phyloP scores from a whole-genome alignment of 2,113 vertebrate genomes.

The Notarius quadriscutis region DNA sequence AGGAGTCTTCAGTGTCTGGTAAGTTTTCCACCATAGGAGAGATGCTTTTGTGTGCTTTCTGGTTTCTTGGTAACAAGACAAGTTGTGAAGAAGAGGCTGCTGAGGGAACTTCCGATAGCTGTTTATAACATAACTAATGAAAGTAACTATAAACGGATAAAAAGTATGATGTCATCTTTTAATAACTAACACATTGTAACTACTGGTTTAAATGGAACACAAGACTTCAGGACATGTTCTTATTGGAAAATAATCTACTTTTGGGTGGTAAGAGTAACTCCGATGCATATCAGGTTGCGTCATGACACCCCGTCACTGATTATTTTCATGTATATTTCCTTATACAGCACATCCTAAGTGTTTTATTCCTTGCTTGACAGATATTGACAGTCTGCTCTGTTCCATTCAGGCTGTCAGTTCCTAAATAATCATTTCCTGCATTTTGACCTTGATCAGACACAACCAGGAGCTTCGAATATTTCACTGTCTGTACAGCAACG shows the following conservation, averaged over 20 bases:
- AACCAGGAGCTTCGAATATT: conserved; percentile 4
- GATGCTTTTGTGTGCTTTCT: no score
- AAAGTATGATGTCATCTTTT: background rate
- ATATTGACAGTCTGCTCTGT: background rate
- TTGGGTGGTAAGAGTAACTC: background rate
- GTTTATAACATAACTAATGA: background rate
- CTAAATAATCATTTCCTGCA: conserved; percentile 2
- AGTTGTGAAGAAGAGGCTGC: background rate
- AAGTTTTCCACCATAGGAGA: no score
- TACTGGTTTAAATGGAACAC: background rate
- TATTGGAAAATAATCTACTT: background rate
- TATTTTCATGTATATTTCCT: background rate
- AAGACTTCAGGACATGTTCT: background rate
- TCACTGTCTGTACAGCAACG: conserved; percentile 39
- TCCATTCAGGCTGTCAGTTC: background rate
- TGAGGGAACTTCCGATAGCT: background rate
- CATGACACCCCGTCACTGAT: background rate
- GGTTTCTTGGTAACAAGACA: background rate
- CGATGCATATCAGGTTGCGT: background rate
- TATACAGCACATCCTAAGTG: background rate
- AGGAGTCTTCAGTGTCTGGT: no score
- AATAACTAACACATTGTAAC: background rate
- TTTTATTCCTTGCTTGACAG: background rate
- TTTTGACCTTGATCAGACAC: background rate
- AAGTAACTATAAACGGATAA: background rate